Conservation (phyloP, 2,888 invertebrate genomes). For the Antitype chi region DNA sequence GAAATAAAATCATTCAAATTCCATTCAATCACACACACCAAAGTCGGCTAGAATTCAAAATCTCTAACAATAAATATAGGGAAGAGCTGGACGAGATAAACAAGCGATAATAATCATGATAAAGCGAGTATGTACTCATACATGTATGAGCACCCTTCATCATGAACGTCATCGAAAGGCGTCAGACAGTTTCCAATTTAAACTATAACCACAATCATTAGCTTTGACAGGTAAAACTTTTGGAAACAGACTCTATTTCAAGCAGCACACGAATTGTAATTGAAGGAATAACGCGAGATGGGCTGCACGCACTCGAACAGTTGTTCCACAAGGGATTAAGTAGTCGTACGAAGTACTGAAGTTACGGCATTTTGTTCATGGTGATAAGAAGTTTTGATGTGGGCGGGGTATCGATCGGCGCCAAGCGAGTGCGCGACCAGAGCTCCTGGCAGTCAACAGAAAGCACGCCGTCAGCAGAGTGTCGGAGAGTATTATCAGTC, state of each 20-base stretch:
- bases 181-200: constrained; percentile 47
- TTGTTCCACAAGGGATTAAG: constrained; percentile 51
- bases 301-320: constrained; percentile 37
- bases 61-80: constrained; percentile 2
- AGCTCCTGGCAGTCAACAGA: constrained; percentile 77
- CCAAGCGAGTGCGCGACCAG: constrained; percentile 79
- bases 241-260: constrained; percentile 64
- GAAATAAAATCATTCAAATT: background rate
- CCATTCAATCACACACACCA: background rate
- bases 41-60: constrained; percentile 4
- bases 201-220: constrained; percentile 47
- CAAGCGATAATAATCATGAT: constrained; percentile 42
- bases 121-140: constrained; percentile 21
- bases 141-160: constrained; percentile 16
- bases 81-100: constrained; percentile 36
- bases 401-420: constrained; percentile 89
- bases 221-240: constrained; percentile 43
- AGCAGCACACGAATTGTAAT: constrained; percentile 62
- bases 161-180: constrained; percentile 37
- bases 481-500: constrained; percentile 59
- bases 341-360: constrained; percentile 47
- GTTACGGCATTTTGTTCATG: constrained; percentile 67
- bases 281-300: constrained; percentile 53
- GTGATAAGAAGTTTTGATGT: constrained; percentile 77
- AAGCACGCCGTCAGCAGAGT: constrained; percentile 67